Evolutionary conservation across 2,888 invertebrate genomes (phyloP).

Genomic region (Malacosoma neustria): DNA sequence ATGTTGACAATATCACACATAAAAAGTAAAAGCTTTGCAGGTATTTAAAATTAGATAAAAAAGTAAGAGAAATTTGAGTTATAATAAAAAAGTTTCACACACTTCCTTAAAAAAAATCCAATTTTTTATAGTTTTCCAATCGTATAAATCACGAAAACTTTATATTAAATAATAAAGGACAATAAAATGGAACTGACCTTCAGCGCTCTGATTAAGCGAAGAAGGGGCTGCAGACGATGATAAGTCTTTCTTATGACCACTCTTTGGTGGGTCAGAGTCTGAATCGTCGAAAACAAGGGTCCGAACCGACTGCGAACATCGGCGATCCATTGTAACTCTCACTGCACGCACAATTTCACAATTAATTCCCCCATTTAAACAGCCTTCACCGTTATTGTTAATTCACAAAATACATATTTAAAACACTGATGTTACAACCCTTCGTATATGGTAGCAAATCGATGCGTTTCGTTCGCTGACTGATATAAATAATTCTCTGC

Average conservation of each 20-base stretch:
- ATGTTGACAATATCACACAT: too few species aligned
- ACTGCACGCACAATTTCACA: constrained; percentile 56
- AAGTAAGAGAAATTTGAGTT: too few species aligned
- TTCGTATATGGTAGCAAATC: constrained; percentile 9
- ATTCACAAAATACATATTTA: constrained; percentile 26
- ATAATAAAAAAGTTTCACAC: too few species aligned
- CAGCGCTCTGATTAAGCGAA: constrained; percentile 59
- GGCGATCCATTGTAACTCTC: constrained; percentile 69
- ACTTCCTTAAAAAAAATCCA: too few species aligned
- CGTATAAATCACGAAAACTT: too few species aligned
- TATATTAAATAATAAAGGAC: too few species aligned
- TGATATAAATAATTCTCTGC: constrained; percentile 15
- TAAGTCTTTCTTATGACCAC: constrained; percentile 54
- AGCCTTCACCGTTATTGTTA: constrained; percentile 28
- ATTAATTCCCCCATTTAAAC: constrained; percentile 56
- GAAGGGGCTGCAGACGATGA: constrained; percentile 44
- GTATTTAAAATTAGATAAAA: too few species aligned
- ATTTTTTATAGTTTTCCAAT: too few species aligned
- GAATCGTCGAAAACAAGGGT: constrained; percentile 86
- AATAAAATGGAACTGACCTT: constrained; percentile 40
- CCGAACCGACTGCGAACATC: constrained; percentile 82
- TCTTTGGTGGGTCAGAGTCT: constrained; percentile 70
- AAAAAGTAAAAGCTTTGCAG: too few species aligned
- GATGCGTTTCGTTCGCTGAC: constrained; percentile 14
- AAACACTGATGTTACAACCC: constrained; percentile 20